Conservation (phyloP, 1,140 invertebrate species). For the Penaeus japonicus region DNA sequence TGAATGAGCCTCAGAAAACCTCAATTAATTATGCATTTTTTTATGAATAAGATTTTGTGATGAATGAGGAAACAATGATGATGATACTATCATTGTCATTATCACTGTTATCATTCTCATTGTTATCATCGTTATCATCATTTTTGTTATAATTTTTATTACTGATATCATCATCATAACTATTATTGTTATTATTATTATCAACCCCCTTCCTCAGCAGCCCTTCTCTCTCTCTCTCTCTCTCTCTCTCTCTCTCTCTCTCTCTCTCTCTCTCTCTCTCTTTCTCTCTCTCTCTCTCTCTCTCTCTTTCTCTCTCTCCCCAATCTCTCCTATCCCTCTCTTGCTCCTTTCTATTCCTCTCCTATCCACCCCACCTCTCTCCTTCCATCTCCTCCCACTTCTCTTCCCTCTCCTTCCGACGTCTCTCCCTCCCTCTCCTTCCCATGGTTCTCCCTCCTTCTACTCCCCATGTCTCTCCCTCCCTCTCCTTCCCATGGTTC, state of each 20-base stretch:
- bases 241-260: not conserved
- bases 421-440: not conserved
- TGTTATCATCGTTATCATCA: no score
- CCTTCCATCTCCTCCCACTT: not conserved
- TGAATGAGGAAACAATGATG: not conserved
- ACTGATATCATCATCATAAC: no score
- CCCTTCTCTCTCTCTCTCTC: no score
- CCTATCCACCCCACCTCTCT: not conserved
- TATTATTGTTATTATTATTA: no score
- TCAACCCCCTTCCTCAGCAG: no score
- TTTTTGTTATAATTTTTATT: no score
- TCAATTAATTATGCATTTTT: no score
- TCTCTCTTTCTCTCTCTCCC: not conserved
- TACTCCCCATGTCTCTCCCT: not conserved
- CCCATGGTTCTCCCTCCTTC: not conserved
- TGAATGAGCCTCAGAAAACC: no score
- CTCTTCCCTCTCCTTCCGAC: not conserved
- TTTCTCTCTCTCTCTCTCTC: not conserved
- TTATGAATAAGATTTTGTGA: not conserved
- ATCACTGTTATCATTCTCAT: no score
- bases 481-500: not conserved
- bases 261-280: not conserved
- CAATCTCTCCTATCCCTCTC: not conserved
- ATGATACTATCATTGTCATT: no score
- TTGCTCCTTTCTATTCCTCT: not conserved